Base-by-base conservation (phyloP, 2,797 vertebrate genomes). In the Eulemur coronatus region DNA sequence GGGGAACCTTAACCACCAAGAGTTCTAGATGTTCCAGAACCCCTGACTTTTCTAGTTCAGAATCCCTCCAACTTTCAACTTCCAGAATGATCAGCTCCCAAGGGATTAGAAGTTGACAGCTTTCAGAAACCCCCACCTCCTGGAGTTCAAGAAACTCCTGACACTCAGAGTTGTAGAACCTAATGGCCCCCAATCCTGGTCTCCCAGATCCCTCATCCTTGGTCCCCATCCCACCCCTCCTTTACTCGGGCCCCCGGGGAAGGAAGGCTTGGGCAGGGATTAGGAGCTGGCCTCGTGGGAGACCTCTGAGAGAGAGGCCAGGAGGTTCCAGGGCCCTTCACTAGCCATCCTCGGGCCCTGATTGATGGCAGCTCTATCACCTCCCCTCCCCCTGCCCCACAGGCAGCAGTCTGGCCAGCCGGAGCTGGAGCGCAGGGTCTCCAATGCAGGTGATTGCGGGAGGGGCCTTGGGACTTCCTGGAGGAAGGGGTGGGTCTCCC, bases 401-500 rank as follows among this genome's bases (percentile, higher is more conserved):
- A 97, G 97, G 87, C 97, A 96, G 46, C 97, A 96, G 94, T 89
- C 87, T 0, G 73, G 94, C 18, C 96, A 91, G 17, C 89, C 55
- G 0, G 98, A 98, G 46, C 95, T 86, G 46, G 98, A 98, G 18
- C 96, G 97, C 70, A 50, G 98, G 7, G 96, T 93, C 14, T 95
- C 97, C 24, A 97, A 90, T 4, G 92, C 98, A 98, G 98, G 98
- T 98, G 82, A 92, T 12, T 38, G 9, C 4, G 9, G 5, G 0
- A 0, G 1, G 3, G 50, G 30, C 33, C 18, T 12, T 0, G 0
- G 70, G 43, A 18, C 7, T 46, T 5, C 63, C 61, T 33, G 61
- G 61, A 33, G 11, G 41, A 61, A 14, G 10, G 41, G 43, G 15
- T 65, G 33, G 5, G 3, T 28, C 48, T 13, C 38, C 75, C 73